Evolutionary conservation across 2,888 invertebrate genomes (phyloP).

Genomic region (Torymus aiolomorphi): DNA sequence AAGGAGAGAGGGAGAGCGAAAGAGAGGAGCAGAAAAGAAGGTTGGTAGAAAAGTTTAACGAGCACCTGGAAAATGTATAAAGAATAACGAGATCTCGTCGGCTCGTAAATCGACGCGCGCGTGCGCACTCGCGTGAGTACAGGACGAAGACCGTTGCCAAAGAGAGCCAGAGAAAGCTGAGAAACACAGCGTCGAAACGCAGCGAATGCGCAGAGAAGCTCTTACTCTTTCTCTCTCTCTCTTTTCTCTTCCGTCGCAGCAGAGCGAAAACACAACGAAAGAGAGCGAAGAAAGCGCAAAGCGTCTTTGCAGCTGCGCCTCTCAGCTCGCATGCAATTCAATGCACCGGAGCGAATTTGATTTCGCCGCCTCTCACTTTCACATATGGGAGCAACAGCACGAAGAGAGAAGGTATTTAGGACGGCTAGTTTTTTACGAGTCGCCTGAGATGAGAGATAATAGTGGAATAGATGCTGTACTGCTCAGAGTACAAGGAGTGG

Average conservation of each 20-base stretch:
- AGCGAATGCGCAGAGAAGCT: too few species aligned
- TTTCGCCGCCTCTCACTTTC: neutral
- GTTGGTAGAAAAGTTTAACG: constrained; percentile 46
- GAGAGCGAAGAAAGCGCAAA: neutral
- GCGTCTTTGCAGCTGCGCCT: constrained; percentile 1
- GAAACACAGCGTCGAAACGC: constrained; percentile 5
- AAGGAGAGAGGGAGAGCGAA: too few species aligned
- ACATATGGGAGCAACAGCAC: too few species aligned
- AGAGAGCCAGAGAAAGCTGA: neutral
- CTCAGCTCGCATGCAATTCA: constrained; percentile 12
- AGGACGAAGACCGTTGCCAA: neutral
- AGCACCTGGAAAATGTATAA: constrained; percentile 21
- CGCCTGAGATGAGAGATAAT: too few species aligned
- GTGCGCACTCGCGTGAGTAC: neutral
- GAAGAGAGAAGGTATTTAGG: too few species aligned
- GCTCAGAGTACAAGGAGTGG: neutral
- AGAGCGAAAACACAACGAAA: too few species aligned
- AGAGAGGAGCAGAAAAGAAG: constrained; percentile 2
- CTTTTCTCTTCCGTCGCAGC: too few species aligned
- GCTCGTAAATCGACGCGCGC: constrained; percentile 14
- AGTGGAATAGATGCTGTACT: too few species aligned
- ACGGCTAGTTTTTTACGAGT: too few species aligned
- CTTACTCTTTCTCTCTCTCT: too few species aligned
- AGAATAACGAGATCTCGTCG: constrained; percentile 40
- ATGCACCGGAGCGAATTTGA: constrained; percentile 13